phyloP scores from a whole-genome alignment of 2,113 vertebrate genomes.

The Sorex araneus region DNA sequence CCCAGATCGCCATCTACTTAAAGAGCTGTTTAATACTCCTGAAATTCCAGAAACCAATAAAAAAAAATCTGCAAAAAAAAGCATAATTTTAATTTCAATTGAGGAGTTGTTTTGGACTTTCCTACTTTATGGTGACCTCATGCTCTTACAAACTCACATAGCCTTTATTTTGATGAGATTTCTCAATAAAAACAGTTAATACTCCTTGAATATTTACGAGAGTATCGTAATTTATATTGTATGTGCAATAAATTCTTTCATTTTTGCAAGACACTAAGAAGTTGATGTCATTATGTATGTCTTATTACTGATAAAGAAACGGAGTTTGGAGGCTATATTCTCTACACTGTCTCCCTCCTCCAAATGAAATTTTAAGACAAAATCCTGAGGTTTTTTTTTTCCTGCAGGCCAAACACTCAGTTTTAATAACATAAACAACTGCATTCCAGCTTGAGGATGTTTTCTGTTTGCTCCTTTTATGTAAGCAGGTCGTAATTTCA shows the following conservation, averaged over 20 bases:
- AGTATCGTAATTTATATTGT: not conserved
- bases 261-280: not conserved
- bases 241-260: not conserved
- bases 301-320: not conserved
- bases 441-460: not conserved
- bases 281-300: not conserved
- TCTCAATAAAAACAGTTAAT: not conserved
- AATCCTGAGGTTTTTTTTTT: not conserved
- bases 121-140: not conserved
- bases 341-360: not conserved
- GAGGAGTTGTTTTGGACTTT: not conserved
- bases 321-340: not conserved
- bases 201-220: not conserved
- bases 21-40: not conserved
- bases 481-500: conserved; percentile 10
- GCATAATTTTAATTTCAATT: not conserved
- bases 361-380: not conserved
- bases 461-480: not conserved
- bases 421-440: not conserved
- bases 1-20: not conserved
- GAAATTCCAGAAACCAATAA: no score
- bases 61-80: not conserved
- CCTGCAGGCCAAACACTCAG: not conserved
- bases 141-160: not conserved
- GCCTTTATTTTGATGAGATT: not conserved